Evolutionary conservation across 2,888 invertebrate genomes (phyloP), one percentile per base, ranked within the genome.

Genomic region (Tiphia femorata): DNA sequence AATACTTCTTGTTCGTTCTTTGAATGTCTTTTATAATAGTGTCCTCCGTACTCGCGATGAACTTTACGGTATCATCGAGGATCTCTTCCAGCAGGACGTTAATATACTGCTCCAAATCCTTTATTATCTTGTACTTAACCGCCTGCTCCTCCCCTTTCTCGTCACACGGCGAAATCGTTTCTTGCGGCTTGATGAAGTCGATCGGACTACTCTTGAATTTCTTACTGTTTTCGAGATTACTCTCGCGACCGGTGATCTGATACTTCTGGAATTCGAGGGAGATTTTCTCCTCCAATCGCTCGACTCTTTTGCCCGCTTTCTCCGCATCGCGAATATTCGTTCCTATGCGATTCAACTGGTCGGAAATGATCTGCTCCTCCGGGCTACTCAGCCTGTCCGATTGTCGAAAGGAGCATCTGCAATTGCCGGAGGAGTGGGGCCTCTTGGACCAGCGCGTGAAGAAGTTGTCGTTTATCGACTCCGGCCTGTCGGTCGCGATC

Each of bases 41-140:
- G 8, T 68, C 58, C 10, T 76, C 80, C 5, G 75, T 56, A 4
- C 60, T 64, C 1, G 72, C 72, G 14, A 82, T 62, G 25, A 79
- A 75, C 29, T 73, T 79, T 23, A 81, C 76, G 6, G 82, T 81
- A 47, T 83, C 82, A 42, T 68, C 77, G 10, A 83, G 59, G 23
- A 83, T 80, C 52, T 83, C 82, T 2, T 81, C 78, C n/a, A 83
- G 65, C 1, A 83, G 64, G 12, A 72, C 73, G 46, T 81, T 79
- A 38, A 83, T 83, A 41, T 80, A 83, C 48, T 63, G 72, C 23
- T 83, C 82, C 21, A 83, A 58, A 43, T 81, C 82, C 38, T 72
- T 72, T 14, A 82, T 76, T 27, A 83, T 82, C 54, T 73, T 76
- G 33, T 68, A 72, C 44, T 80, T 83, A 2, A 62, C 63, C 4